Percentiles rank a stretch among this genome's conserved stretches.
These are phyloP conservation scores for Tenebrosternarchus preto DNA, from an alignment of 2,113 vertebrate genomes.

Conservation along the genomic window DNA sequence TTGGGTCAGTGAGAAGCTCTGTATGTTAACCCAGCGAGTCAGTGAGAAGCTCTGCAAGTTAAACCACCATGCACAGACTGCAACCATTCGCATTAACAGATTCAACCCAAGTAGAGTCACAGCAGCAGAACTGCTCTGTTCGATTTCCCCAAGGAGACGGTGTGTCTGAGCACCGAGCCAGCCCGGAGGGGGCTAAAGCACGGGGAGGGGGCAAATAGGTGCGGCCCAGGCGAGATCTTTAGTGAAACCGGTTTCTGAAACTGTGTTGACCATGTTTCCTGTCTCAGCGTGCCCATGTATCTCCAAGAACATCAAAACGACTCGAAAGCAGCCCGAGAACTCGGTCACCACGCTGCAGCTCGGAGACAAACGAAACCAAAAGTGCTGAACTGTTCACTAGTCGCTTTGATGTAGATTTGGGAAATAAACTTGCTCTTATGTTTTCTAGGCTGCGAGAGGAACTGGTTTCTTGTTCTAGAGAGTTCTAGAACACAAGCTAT, in stretches of 20 bases:
- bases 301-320: background rate
- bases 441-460: no score
- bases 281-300: conserved; percentile 1
- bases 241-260: background rate
- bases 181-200: background rate
- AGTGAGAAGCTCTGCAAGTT: no score
- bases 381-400: background rate
- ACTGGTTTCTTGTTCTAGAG: no score
- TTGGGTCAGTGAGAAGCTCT: no score
- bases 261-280: conserved; percentile 7
- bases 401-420: background rate
- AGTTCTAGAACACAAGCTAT: no score
- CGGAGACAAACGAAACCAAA: background rate
- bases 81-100: no score
- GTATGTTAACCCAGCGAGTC: no score
- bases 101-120: no score
- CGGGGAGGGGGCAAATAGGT: background rate
- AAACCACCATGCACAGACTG: no score
- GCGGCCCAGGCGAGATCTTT: background rate
- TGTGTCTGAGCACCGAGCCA: background rate
- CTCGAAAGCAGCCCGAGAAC: background rate
- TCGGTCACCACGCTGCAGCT: background rate
- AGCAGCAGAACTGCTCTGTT: no score
- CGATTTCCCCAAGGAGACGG: background rate
- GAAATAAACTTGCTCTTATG: no score